Percentiles rank a stretch among this genome's conserved stretches.
Conservation (phyloP, 2,797 vertebrate genomes). For the Lepus townsendii region DNA sequence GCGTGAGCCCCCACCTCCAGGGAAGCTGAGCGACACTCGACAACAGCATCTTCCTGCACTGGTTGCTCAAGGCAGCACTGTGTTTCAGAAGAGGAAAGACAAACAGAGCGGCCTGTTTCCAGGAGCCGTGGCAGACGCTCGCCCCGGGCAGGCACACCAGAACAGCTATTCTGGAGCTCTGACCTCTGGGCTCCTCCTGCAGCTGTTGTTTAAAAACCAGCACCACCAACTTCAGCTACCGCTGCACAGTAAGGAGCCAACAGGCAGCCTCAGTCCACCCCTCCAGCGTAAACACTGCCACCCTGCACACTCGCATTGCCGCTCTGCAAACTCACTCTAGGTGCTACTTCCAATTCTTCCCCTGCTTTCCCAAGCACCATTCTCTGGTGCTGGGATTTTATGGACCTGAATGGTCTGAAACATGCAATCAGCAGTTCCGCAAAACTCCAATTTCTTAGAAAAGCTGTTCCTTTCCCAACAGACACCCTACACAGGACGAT, state of each 20-base stretch:
- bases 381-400: conserved; percentile 14
- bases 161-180: not conserved
- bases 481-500: not conserved
- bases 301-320: not conserved
- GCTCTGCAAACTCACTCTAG: not conserved
- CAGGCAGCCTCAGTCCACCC: not conserved
- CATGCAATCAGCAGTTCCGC: not conserved
- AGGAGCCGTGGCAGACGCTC: conserved; percentile 50
- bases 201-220: conserved; percentile 21
- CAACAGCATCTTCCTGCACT: conserved; percentile 75
- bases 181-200: not conserved
- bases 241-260: conserved; percentile 46
- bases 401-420: not conserved
- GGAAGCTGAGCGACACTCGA: conserved; percentile 54
- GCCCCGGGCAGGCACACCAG: not conserved
- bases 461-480: conserved; percentile 47
- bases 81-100: conserved; percentile 59
- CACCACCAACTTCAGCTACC: conserved; percentile 8
- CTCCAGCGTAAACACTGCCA: not conserved
- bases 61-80: conserved; percentile 62
- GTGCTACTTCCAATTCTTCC: not conserved
- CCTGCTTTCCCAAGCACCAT: not conserved
- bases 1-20: conserved; percentile 23
- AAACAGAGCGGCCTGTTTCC: conserved; percentile 57
- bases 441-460: not conserved